Conservation (phyloP, 2,888 invertebrate genomes). For the Philereme vetulata region DNA sequence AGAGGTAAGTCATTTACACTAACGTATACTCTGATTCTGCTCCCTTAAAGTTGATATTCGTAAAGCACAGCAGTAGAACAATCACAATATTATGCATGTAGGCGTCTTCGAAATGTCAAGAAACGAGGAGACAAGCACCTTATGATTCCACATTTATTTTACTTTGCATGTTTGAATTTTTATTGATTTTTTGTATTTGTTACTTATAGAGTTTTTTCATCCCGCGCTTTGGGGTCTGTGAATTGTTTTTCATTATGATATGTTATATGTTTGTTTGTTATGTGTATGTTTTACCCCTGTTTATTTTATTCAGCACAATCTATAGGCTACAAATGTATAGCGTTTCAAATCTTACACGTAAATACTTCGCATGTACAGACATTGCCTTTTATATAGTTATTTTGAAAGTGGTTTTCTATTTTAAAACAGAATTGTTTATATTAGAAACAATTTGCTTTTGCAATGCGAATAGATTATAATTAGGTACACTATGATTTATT, state of each 20-base stretch:
- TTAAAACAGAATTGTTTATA: constrained; percentile 14
- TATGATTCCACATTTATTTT: constrained; percentile 43
- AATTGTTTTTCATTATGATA: constrained; percentile 52
- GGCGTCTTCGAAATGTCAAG: constrained; percentile 43
- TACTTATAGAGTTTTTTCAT: constrained; percentile 29
- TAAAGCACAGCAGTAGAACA: constrained; percentile 39
- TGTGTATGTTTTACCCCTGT: constrained; percentile 41
- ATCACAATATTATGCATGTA: constrained; percentile 54
- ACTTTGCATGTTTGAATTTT: constrained; percentile 64
- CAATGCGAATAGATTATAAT: constrained; percentile 13
- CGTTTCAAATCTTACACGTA: constrained; percentile 5
- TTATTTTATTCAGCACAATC: constrained; percentile 40
- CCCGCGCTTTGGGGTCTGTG: constrained; percentile 61
- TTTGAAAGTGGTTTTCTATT: neutral
- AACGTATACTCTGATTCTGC: constrained; percentile 6
- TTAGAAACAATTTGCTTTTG: constrained; percentile 18
- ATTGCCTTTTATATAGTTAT: constrained; percentile 15
- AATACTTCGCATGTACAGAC: constrained; percentile 53
- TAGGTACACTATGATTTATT: neutral
- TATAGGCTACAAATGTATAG: constrained; percentile 37
- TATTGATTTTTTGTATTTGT: constrained; percentile 32
- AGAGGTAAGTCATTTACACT: constrained; percentile 85
- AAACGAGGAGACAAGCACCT: constrained; percentile 51
- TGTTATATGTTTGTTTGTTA: constrained; percentile 54
- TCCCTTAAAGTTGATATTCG: constrained; percentile 28